Conservation (phyloP, 2,113 vertebrate genomes). For the Gallinago media region DNA sequence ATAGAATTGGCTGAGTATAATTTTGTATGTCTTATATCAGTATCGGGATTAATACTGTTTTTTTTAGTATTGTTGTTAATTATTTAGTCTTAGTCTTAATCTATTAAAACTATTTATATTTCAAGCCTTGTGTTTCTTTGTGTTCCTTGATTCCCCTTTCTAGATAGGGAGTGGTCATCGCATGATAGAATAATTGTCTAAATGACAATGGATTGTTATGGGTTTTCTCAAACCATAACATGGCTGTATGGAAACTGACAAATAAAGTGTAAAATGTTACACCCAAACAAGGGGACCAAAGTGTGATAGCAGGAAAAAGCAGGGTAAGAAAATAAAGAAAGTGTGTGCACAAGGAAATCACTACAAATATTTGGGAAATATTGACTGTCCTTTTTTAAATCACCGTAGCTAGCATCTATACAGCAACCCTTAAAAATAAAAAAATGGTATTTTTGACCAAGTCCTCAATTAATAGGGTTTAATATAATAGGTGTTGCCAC, state of each 20-base stretch:
- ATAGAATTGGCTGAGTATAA: too few relatives aligned
- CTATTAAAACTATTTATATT: too few relatives aligned
- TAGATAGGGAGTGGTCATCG: too few relatives aligned
- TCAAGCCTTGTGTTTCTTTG: too few relatives aligned
- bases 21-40: too few relatives aligned
- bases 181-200: too few relatives aligned
- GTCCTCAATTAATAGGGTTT: not conserved
- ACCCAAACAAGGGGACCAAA: not conserved
- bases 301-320: not conserved
- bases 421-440: not conserved
- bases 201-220: too few relatives aligned
- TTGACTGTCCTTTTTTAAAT: not conserved
- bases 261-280: not conserved
- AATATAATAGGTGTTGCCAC: not conserved
- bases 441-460: not conserved
- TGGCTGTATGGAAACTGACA: not conserved
- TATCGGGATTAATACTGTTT: too few relatives aligned
- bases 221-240: too few relatives aligned
- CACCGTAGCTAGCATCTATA: not conserved
- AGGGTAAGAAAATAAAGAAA: not conserved
- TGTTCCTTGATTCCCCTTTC: too few relatives aligned
- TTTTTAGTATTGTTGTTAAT: too few relatives aligned
- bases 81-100: too few relatives aligned
- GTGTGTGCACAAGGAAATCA: not conserved
- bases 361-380: not conserved